phyloP scores from a whole-genome alignment of 2,888 invertebrate species.

The Nephrotoma appendiculata region DNA sequence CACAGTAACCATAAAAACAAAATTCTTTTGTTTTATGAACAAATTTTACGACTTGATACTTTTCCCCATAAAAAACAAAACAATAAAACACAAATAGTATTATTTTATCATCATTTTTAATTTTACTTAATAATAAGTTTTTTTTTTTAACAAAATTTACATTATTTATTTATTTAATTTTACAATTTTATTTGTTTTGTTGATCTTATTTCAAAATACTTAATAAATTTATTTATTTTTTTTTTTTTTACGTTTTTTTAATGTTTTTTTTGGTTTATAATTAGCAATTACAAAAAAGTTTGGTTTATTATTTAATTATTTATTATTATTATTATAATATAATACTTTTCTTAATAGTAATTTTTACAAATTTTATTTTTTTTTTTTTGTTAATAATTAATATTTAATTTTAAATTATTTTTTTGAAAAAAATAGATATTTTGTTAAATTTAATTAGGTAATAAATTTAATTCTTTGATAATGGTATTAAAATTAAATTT shows the following conservation, averaged over 20 bases:
- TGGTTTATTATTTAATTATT: background rate
- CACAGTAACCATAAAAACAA: too few relatives aligned
- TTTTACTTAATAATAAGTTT: background rate
- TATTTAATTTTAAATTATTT: background rate
- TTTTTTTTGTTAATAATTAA: background rate
- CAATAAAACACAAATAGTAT: background rate
- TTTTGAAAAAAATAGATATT: background rate
- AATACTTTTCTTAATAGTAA: background rate
- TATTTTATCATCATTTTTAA: background rate
- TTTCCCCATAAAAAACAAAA: background rate
- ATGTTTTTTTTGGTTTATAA: background rate
- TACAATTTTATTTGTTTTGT: background rate
- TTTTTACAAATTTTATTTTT: background rate
- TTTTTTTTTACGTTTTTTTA: background rate
- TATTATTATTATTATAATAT: background rate
- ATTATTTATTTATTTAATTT: background rate
- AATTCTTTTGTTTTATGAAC: too few relatives aligned
- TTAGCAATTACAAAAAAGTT: background rate
- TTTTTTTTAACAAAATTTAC: background rate
- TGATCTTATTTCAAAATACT: background rate
- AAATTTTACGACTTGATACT: too few relatives aligned
- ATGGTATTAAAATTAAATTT: background rate
- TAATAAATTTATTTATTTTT: background rate
- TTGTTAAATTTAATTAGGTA: background rate
- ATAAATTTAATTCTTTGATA: background rate